Base-by-base conservation (phyloP, 2,888 invertebrate species). In the Ichneumoninae sp. region DNA sequence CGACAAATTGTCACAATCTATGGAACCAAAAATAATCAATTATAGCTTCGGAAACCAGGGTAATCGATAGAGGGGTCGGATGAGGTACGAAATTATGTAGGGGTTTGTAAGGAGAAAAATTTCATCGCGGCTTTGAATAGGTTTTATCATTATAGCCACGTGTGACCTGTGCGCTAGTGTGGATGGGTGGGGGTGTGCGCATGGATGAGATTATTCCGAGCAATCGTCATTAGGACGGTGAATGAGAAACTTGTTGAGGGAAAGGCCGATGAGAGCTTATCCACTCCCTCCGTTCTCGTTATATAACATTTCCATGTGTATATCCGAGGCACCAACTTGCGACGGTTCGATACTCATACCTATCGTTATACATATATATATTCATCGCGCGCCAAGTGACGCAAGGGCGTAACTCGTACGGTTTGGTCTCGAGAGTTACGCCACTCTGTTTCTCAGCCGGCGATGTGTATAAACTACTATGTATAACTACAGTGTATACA, bases 181-280 rank as follows among this genome's bases (percentile, higher is more conserved):
- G 1, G n/a, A 30, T 6, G 26, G 22, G 6, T 26, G 57, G 22
- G 6, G 19, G 40, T 19, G 66, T 66, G 30, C 13, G 22, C 22
- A 40, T 40, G 36, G 66, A 40, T 40, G n/a, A 66, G 40, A 66
- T 66, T 69, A 47, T 60, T 74, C 65, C 65, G 76, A 52, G 66
- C 63, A 76, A 71, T 63, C 69, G 33, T 81, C 81, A 70, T 75
- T 70, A 81, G 47, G 22, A 44, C 33, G 30, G n/a, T 68, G 80
- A 74, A 81, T 66, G 71, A 66, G 66, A 66, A 82, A 81, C 81
- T 76, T 81, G 70, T 76, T 65, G 70, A 76, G 65, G 47, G 75
- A 77, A 71, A 77, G 57, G 47, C 47, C 76, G 76, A 82, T 47
- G 71, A 71, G 71, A 57, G 65, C 71, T 66, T 33, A 66, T 71